These are phyloP conservation scores for Crossaster papposus DNA, from an alignment of 53 echinoderm and acorn worm species.

Conservation along the genomic window DNA sequence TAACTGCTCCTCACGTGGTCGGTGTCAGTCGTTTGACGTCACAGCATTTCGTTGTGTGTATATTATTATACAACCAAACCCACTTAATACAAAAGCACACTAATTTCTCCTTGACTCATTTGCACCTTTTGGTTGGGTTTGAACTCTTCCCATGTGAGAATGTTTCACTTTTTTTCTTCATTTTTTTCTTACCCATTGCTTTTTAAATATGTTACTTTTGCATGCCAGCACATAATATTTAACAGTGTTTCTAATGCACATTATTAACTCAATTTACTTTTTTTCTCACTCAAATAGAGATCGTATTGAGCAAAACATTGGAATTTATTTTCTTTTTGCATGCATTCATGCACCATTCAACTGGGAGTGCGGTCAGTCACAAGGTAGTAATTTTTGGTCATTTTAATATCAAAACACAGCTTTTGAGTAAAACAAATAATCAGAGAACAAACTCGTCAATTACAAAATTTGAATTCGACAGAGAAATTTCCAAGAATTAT, in stretches of 20 bases:
- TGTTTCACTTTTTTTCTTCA: neutral
- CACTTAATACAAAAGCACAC: conserved; percentile 40
- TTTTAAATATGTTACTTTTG: neutral
- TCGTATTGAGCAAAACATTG: neutral
- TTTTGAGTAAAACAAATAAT: neutral
- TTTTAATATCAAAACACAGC: neutral
- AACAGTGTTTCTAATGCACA: conserved; percentile 1
- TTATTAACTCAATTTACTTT: neutral
- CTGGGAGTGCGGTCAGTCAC: neutral
- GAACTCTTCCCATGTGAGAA: neutral
- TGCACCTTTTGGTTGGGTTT: conserved; percentile 3
- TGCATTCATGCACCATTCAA: conserved; percentile 40
- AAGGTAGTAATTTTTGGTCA: neutral
- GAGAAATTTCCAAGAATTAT: neutral
- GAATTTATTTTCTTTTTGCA: conserved; percentile 47
- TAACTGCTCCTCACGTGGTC: conserved; percentile 70
- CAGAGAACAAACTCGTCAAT: neutral
- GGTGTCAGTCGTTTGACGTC: conserved; percentile 60
- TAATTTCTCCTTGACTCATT: conserved; percentile 13
- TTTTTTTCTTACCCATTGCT: neutral
- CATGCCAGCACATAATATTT: neutral
- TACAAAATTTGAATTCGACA: neutral
- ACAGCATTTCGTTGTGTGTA: conserved; percentile 43
- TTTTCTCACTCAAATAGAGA: neutral
- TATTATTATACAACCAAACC: conserved; percentile 2